Base-by-base conservation (phyloP, 2,888 invertebrate species). In the Mongoloraphidia duomilia region DNA sequence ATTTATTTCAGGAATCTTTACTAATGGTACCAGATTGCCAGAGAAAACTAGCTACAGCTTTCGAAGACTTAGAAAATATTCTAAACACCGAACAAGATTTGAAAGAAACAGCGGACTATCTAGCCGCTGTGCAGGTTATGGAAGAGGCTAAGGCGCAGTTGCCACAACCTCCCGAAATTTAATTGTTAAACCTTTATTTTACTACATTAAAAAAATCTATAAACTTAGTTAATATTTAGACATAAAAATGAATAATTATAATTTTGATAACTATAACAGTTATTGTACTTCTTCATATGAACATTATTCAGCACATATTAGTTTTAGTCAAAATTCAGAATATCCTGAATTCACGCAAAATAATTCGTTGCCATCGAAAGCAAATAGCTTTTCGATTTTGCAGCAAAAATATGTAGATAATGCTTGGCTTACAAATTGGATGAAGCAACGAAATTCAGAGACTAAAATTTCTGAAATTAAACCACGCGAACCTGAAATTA, bases 1-100 rank as follows among this genome's bases (percentile, higher is more conserved):
- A n/a, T n/a, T 17, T 26, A 26, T 42, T 48, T n/a, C 13, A 48
- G 51, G 94, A 95, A 65, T 82, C 83, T 11, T 69, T 86, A 59
- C 88, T 90, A 85, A 93, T 95, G 91, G 77, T 94, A 51, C 93
- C 93, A 2, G 92, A 94, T 62, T 86, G 90, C 60, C 82, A 86
- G 60, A 76, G 88, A 58, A 77, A 91, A 69, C 65, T 83, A 53
- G 72, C 73, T 41, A 82, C 82, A 66, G 92, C 92, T 39, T 81
- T 72, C 59, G 77, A 80, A 39, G 86, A 91, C 53, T 74, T 94
- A 43, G 80, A 83, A 61, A 76, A 73, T 44, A 77, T 82, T 47
- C 62, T 91, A 50, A 78, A 82, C 50, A 76, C 76, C 2, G 91
- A 91, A 63, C 70, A 74, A 61, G 90, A 91, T 61, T 74, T 91